Base-by-base conservation (phyloP, 2,797 vertebrate species). In the Acridotheres tristis region DNA sequence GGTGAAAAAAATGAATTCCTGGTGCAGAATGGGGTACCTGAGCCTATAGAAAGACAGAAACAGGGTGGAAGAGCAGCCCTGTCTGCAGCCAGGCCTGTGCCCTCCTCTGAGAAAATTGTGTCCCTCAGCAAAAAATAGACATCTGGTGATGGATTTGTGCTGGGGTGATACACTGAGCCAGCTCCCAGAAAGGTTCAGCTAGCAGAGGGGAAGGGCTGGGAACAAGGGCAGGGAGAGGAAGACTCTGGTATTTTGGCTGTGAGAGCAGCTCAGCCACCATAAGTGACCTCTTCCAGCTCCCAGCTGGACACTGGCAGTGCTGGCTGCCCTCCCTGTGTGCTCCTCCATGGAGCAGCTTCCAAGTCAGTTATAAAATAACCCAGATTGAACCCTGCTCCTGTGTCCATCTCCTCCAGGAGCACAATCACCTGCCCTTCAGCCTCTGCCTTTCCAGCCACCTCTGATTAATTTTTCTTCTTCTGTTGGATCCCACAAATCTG, bases 211-310 rank as follows among this genome's bases (percentile, higher is more conserved):
- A 48, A 29, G 45, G n/a, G 25, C 57, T 69, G 55, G 27, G 43
- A 88, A 34, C 8, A 4, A 15, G 34, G 29, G 9, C 67, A n/a
- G 16, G 57, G 47, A 43, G 55, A 51, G 27, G 20, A 51, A 17
- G 30, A n/a, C 32, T 9, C 50, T 9, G 0, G 0, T 21, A 0
- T 30, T 34, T 25, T 1, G 4, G 43, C 73, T 67, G 27, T 32
- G 45, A 69, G 30, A 59, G 75, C 68, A 54, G 75, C 59, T 76
- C 68, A 58, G 47, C 23, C 51, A 8, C 22, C 9, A 0, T 0
- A 11, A 78, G 45, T 21, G 50, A 20, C 16, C 48, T 36, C 10
- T 23, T 10, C 4, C 4, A 30, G 55, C 47, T 85, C 51, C 23
- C 63, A 34, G 81, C 61, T 66, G 59, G 42, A 12, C 1, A 0